Percentiles rank a stretch among this genome's conserved stretches.
These are phyloP conservation scores for Hirtodrosophila trivittata DNA, from an alignment of 2,888 invertebrate genomes.

Conservation along the genomic window DNA sequence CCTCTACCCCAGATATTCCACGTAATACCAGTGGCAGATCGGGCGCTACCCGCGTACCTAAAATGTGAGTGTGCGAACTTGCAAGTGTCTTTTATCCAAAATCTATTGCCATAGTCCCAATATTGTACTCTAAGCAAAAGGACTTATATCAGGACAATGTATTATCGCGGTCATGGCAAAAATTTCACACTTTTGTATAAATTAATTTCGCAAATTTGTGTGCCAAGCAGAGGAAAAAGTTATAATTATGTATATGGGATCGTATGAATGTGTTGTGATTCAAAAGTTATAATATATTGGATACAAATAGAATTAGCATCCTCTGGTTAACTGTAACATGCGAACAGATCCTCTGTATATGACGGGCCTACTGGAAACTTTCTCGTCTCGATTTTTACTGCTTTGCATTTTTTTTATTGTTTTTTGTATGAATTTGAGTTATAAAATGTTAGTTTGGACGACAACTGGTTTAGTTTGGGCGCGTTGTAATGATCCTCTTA, in stretches of 20 bases:
- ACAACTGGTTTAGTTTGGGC: slow-evolving; percentile 61
- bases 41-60: slow-evolving; percentile 33
- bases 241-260: slow-evolving; percentile 28
- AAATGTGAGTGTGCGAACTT: slow-evolving; percentile 37
- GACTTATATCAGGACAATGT: slow-evolving; percentile 13
- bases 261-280: slow-evolving; percentile 15
- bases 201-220: no score
- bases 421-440: slow-evolving; percentile 45
- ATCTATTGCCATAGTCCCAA: no score
- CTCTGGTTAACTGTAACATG: no score
- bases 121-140: no score
- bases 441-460: slow-evolving; percentile 39
- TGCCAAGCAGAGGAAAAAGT: no score
- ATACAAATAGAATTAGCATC: no score
- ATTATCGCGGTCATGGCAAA: slow-evolving; percentile 23
- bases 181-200: no score
- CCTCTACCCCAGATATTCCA: neutral
- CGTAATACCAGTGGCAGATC: slow-evolving; percentile 21
- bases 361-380: neutral
- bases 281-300: no score
- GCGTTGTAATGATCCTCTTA: slow-evolving; percentile 35
- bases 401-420: slow-evolving; percentile 8
- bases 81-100: slow-evolving; percentile 16
- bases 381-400: slow-evolving; percentile 11
- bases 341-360: no score